phyloP scores from a whole-genome alignment of 2,888 invertebrate genomes.

The Ceriagrion tenellum region DNA sequence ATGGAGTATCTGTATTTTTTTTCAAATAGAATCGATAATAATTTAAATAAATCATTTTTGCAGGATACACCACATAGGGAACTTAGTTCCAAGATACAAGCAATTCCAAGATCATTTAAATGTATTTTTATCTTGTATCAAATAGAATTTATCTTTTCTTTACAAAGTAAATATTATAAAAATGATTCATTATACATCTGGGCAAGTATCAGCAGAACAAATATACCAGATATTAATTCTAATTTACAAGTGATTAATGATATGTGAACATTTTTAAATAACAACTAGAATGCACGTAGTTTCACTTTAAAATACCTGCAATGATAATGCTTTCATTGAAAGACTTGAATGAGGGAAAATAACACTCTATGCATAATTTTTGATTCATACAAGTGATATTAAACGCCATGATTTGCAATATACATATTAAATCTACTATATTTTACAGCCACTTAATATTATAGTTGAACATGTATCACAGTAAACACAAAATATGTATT shows the following conservation, averaged over 20 bases:
- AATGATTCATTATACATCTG: slow-evolving; percentile 63
- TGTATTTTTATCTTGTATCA: slow-evolving; percentile 64
- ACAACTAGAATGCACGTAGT: slow-evolving; percentile 60
- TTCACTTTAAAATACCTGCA: slow-evolving; percentile 63
- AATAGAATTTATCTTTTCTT: slow-evolving; percentile 65
- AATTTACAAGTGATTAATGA: slow-evolving; percentile 66
- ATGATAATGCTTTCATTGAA: slow-evolving; percentile 61
- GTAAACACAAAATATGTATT: slow-evolving; percentile 68
- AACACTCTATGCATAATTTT: slow-evolving; percentile 54
- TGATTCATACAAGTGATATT: slow-evolving; percentile 57
- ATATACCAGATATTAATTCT: slow-evolving; percentile 55
- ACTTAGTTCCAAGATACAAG: slow-evolving; percentile 14
- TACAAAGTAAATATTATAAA: slow-evolving; percentile 66
- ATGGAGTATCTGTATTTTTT: neutral
- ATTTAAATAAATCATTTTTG: neutral
- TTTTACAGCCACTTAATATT: slow-evolving; percentile 66
- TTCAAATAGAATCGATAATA: slow-evolving; percentile 1
- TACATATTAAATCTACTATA: slow-evolving; percentile 65
- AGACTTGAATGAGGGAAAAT: slow-evolving; percentile 59
- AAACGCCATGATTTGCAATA: slow-evolving; percentile 54
- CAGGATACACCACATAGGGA: neutral
- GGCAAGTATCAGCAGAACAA: slow-evolving; percentile 51
- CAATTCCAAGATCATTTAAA: slow-evolving; percentile 48
- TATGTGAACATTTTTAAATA: slow-evolving; percentile 60
- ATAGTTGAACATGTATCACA: slow-evolving; percentile 68